Evolutionary conservation across 2,797 vertebrate species (phyloP), one percentile per base, ranked within the genome.

Genomic region (Melopsittacus undulatus): DNA sequence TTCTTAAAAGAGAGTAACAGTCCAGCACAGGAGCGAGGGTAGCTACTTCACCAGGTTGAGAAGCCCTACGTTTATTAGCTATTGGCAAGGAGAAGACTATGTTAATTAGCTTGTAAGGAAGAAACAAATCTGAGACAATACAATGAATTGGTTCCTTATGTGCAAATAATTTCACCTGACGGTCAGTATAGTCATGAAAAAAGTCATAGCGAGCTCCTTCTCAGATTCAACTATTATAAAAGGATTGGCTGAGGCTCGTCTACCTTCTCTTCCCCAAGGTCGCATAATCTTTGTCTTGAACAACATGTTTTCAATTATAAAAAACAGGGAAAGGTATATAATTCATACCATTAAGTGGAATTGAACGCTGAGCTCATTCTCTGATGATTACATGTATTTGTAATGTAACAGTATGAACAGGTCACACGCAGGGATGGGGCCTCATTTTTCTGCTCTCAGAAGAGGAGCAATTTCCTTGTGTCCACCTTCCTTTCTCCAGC

Each of bases 181-280:
- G 92, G 92, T 80, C 95, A 95, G 84, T 23, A 36, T 0, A 6
- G 68, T 12, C 68, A 80, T 32, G 54, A 82, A 89, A 83, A 42
- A 49, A 67, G 67, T 34, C 90, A 14, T 10, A 61, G 68, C 4
- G 45, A 92, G 89, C 68, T 90, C 48, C 83, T 93, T 27, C 81
- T 43, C 32, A 54, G 76, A 75, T 20, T 59, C 26, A n/a, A 64
- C 59, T 30, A 42, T 79, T 79, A 81, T 36, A 64, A 83, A 91
- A 80, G 81, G 56, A 82, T 40, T 62, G 85, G 80, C 52, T 12
- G 9, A 67, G 48, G 67, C 67, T 91, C 4, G 3, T 73, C 70
- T 38, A 85, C 73, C 68, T 85, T 38, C 83, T 90, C 83, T 64
- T 95, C 88, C 77, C 90, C 34, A 23, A 95, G 61, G 81, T 77